phyloP scores from a whole-genome alignment of 2,113 vertebrate species.

The pig (Sus scrofa) region T2T-Sscrofa CM000817.6:160085501-160086000 shows the following conservation, averaged over 20 bases:
- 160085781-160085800: slow-evolving; percentile 59
- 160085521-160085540: slow-evolving; percentile 23
- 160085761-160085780: slow-evolving; percentile 67
- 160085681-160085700: background rate
- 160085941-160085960: slow-evolving; percentile 61
- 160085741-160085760: slow-evolving; percentile 51
- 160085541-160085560: background rate
- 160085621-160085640: background rate
- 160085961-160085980: slow-evolving; percentile 68
- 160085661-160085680: background rate
- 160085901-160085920: slow-evolving; percentile 68
- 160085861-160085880: slow-evolving; percentile 36
- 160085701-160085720: slow-evolving; percentile 3
- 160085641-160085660: background rate
- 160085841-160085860: slow-evolving; percentile 53
- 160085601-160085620: background rate
- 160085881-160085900: slow-evolving; percentile 69
- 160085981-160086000: slow-evolving; percentile 63
- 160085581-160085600: background rate
- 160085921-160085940: slow-evolving; percentile 72
- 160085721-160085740: slow-evolving; percentile 49
- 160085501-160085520: slow-evolving; percentile 53
- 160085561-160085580: background rate
- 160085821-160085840: slow-evolving; percentile 72
- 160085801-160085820: slow-evolving; percentile 71